Base-by-base conservation (phyloP, 2,113 vertebrate species). In the Steatornis caripensis region DNA sequence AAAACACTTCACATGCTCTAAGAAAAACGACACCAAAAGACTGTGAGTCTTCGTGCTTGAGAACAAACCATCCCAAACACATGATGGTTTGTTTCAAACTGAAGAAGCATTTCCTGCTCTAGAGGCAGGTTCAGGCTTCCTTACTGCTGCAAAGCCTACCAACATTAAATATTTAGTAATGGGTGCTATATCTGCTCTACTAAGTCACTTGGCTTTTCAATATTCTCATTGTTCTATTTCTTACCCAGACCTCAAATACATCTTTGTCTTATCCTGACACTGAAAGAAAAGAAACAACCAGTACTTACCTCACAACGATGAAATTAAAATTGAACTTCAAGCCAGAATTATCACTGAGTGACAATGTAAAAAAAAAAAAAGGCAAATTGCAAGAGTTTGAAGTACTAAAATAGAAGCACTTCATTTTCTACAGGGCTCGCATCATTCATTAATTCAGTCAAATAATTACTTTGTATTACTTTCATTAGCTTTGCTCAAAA, bases 151-250 rank as follows among this genome's bases (percentile, higher is more conserved):
- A 92, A 92, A 92, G n/a, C 32, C 77, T 79, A 54, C n/a, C 23
- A 36, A 57, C 11, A 83, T 97, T 27, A 95, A 96, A 54, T 89
- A 97, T 97, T 96, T 72, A 95, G 70, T 16, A 90, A 65, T 18
- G 32, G 65, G n/a, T 91, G 54, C 91, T 96, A 87, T 79, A 94
- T 96, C 45, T 5, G 15, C 77, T 89, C 91, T 70, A 43, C 21
- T 32, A 55, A 89, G 64, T 71, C 68, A 46, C 89, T 92, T 65
- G 37, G 61, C 65, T 89, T 79, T 76, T 92, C 89, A 79, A 2
- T 89, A 91, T 71, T 91, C 70, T 89, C 82, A 0, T 75, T 19
- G 22, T 92, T 92, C 96, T 95, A 95, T 87, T 97, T 95, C 94
- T 97, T 91, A 37, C 74, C 54, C 54, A 66, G 91, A 91, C 75